A percentile compares a stretch with the other conserved stretches of the same genome.
phyloP scores from a whole-genome alignment of 2,888 invertebrate species.

The Cosmia trapezina region DNA sequence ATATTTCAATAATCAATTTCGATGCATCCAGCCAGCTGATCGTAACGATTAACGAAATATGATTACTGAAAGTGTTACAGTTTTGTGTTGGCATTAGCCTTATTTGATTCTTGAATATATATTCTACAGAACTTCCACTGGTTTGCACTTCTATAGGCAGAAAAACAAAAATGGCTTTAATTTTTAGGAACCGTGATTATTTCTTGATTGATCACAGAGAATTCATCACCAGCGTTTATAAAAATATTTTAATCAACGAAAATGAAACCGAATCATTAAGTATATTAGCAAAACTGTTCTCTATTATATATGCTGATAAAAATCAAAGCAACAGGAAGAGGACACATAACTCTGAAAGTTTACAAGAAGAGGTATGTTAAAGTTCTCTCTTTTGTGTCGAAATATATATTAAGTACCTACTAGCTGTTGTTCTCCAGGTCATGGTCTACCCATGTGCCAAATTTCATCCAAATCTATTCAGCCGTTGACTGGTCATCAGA shows the following conservation, averaged over 20 bases:
- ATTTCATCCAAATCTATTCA: too few relatives aligned
- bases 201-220: conserved; percentile 77
- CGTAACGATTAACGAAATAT: neutral
- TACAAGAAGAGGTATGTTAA: conserved; percentile 75
- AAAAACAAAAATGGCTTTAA: conserved; percentile 28
- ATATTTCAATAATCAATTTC: too few relatives aligned
- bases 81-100: neutral
- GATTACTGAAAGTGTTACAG: conserved; percentile 6
- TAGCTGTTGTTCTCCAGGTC: too few relatives aligned
- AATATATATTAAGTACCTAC: neutral
- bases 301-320: conserved; percentile 65
- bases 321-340: conserved; percentile 73
- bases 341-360: conserved; percentile 59
- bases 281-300: conserved; percentile 75
- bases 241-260: conserved; percentile 68
- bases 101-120: neutral
- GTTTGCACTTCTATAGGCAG: neutral
- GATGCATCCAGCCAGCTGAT: conserved; percentile 10
- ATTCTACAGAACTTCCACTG: neutral
- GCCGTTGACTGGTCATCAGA: too few relatives aligned
- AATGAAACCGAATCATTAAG: conserved; percentile 63
- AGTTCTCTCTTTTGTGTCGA: neutral
- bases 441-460: too few relatives aligned
- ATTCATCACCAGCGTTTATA: conserved; percentile 73
- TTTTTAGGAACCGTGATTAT: conserved; percentile 57